A percentile compares a stretch with the other conserved stretches of the same genome.
Conservation (phyloP, 2,113 vertebrate genomes). For the Sturnus vulgaris region DNA sequence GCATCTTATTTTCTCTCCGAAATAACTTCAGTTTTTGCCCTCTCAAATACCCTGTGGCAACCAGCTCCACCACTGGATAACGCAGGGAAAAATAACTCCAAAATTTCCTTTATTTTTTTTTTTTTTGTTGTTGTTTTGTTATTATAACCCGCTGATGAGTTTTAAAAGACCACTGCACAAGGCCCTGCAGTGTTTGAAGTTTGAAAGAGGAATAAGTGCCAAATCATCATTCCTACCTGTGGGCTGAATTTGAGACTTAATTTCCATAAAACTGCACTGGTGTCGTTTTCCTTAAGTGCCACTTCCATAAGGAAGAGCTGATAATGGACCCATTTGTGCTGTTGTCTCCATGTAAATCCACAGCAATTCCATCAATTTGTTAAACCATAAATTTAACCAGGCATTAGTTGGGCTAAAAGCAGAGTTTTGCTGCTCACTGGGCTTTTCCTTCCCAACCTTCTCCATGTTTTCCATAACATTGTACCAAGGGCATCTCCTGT, state of each 20-base stretch:
- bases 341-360: not conserved
- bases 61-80: not conserved
- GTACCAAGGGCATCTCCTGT: not conserved
- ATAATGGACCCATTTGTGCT: not conserved
- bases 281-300: not conserved
- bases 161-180: not conserved
- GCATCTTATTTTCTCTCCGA: not conserved
- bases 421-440: not conserved
- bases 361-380: not conserved
- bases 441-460: not conserved
- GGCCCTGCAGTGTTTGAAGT: not conserved
- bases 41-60: not conserved
- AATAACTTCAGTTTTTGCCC: not conserved
- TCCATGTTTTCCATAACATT: fast-evolving
- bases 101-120: not conserved
- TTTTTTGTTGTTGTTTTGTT: not conserved
- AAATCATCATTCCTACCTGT: not conserved
- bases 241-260: not conserved
- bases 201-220: not conserved
- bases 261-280: not conserved
- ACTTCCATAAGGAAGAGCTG: not conserved
- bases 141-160: not conserved
- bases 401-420: not conserved
- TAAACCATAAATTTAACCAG: not conserved
- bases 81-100: not conserved